Base-by-base conservation (phyloP, 2,113 vertebrate genomes). In the Nipponia nippon region DNA sequence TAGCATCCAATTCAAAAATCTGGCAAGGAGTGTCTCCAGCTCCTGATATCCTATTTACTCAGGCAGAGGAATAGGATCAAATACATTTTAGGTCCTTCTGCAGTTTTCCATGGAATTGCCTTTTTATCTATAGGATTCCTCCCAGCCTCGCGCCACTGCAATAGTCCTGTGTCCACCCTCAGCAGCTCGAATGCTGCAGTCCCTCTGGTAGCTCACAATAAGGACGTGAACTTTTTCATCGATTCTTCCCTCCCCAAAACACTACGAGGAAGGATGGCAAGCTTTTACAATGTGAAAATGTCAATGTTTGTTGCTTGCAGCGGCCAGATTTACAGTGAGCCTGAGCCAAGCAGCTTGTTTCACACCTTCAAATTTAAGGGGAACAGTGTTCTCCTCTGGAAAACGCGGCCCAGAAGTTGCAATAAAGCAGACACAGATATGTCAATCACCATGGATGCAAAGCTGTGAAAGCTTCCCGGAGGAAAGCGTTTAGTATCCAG, bases 291-390 rank as follows among this genome's bases (percentile, higher is more conserved):
- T 5, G 73, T 65, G 86, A 79, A 92, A 91, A 89, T 84, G 52
- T 75, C 91, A n/a, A 6, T 87, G 94, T 75, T 93, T 95, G 82
- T 26, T 93, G 44, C 96, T 95, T 23, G 63, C 80, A 89, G 95
- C 83, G 95, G 93, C 65, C 79, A 91, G 92, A 84, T 92, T 89
- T 89, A 46, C 91, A 97, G 94, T 16, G 6, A 87, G 89, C 30
- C 80, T 44, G 65, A 91, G 95, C 94, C 95, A 93, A 89, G 92
- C 94, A 95, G 94, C 87, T 94, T 94, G 94, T 93, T 96, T 96
- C 91, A 95, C 96, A 95, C 97, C 93, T 89, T 71, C 92, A 44
- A 32, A 52, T 91, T 86, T 62, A 76, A 94, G 91, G 83, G 91
- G 95, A 92, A 61, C 80, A 72, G 89, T 8, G 83, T 36, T 95